Evolutionary conservation across 2,888 invertebrate genomes (phyloP).

Genomic region (Pollenia amentaria): DNA sequence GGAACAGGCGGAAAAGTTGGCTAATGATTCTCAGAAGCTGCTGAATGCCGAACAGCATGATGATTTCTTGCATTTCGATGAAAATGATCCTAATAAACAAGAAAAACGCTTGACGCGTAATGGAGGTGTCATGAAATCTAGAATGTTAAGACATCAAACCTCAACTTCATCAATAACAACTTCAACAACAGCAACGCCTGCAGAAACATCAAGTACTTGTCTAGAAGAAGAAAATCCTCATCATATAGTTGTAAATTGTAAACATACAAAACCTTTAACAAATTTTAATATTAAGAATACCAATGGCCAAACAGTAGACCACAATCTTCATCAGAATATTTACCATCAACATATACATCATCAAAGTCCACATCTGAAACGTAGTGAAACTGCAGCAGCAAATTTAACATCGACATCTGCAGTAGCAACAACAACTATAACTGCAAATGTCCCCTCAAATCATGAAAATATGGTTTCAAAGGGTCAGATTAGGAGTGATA

Average conservation of each 20-base stretch:
- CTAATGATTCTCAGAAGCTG: constrained; percentile 17
- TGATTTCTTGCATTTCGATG: constrained; percentile 71
- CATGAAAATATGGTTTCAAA: constrained; percentile 52
- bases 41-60: constrained; percentile 12
- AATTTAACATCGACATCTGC: constrained; percentile 2
- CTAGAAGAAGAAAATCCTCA: constrained; percentile 50
- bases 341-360: constrained; percentile 27
- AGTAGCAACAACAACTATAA: constrained; percentile 58
- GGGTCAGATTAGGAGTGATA: constrained; percentile 69
- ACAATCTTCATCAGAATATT: constrained; percentile 64
- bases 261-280: constrained; percentile 63
- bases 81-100: constrained; percentile 74
- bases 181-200: constrained; percentile 39
- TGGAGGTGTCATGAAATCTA: constrained; percentile 73
- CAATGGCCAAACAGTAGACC: constrained; percentile 54
- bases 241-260: constrained; percentile 68
- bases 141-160: constrained; percentile 76
- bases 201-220: constrained; percentile 9
- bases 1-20: not conserved
- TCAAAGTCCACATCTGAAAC: constrained; percentile 36
- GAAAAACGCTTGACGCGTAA: constrained; percentile 79
- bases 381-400: constrained; percentile 68
- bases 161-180: constrained; percentile 42
- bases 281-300: constrained; percentile 57
- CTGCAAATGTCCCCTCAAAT: constrained; percentile 65